phyloP scores from a whole-genome alignment of 2,888 invertebrate genomes.

The Leucoma salicis region DNA sequence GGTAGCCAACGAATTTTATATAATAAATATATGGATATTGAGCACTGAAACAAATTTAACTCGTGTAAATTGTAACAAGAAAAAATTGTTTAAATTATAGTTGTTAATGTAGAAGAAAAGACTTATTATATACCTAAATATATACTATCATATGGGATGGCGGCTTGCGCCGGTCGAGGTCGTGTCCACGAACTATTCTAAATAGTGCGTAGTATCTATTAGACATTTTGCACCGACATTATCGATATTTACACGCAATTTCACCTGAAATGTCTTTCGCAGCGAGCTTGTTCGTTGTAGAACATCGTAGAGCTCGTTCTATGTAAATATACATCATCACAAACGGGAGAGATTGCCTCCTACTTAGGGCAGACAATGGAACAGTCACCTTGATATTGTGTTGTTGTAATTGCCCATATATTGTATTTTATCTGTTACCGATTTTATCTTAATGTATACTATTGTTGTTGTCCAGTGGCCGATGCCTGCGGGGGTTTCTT shows the following conservation, averaged over 20 bases:
- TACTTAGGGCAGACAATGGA: too few species aligned
- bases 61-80: constrained; percentile 64
- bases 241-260: constrained; percentile 55
- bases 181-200: constrained; percentile 73
- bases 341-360: too few species aligned
- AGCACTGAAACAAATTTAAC: constrained; percentile 75
- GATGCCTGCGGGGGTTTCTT: constrained; percentile 42
- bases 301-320: not conserved
- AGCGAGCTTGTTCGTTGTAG: constrained; percentile 17
- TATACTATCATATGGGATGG: constrained; percentile 35
- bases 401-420: too few species aligned
- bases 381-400: too few species aligned
- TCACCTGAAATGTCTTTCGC: constrained; percentile 41
- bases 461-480: constrained; percentile 21
- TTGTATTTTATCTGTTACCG: too few species aligned
- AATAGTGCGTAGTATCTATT: constrained; percentile 71
- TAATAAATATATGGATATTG: constrained; percentile 54
- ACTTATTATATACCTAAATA: constrained; percentile 64
- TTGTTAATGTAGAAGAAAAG: constrained; percentile 76
- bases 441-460: too few species aligned
- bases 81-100: constrained; percentile 58
- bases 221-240: constrained; percentile 77
- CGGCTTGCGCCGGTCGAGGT: constrained; percentile 46
- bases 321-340: constrained; percentile 16
- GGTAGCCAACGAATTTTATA: constrained; percentile 80